A percentile compares a stretch with the other conserved stretches of the same genome.
Evolutionary conservation across 1,140 invertebrate genomes (phyloP).

Genomic region (Forficula auricularia): DNA sequence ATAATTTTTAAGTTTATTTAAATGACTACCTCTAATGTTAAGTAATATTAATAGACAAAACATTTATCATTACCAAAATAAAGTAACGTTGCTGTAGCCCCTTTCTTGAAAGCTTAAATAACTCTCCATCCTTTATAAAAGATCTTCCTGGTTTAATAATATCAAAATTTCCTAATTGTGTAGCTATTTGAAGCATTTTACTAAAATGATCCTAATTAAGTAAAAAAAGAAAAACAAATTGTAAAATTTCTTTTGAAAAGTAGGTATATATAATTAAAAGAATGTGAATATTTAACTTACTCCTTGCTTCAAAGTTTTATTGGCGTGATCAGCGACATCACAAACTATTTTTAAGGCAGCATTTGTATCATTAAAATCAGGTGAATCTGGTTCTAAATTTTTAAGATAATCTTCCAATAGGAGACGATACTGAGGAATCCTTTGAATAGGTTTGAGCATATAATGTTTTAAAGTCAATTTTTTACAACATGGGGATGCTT

Average conservation of each 20-base stretch:
- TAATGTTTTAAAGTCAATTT: slow-evolving; percentile 48
- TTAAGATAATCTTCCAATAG: slow-evolving; percentile 48
- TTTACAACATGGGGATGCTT: slow-evolving; percentile 40
- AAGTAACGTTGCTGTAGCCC: slow-evolving; percentile 49
- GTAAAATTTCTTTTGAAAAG: not conserved
- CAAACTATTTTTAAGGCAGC: slow-evolving; percentile 47
- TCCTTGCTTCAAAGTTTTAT: slow-evolving; percentile 45
- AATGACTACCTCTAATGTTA: slow-evolving; percentile 1
- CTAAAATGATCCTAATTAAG: slow-evolving; percentile 33
- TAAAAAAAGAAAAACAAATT: not conserved
- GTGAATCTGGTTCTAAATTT: slow-evolving; percentile 34
- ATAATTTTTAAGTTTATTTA: slow-evolving; percentile 8
- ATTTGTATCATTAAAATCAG: slow-evolving; percentile 47
- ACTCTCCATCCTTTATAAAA: slow-evolving; percentile 50
- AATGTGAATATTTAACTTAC: slow-evolving; percentile 32
- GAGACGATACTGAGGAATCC: slow-evolving; percentile 50
- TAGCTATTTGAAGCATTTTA: slow-evolving; percentile 37
- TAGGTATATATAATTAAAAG: too few species aligned
- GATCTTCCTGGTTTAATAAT: slow-evolving; percentile 48
- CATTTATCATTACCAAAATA: slow-evolving; percentile 53
- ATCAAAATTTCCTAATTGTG: slow-evolving; percentile 37
- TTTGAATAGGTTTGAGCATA: slow-evolving; percentile 60
- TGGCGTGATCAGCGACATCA: slow-evolving; percentile 57
- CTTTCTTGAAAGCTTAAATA: slow-evolving; percentile 46
- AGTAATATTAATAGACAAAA: slow-evolving; percentile 11